Evolutionary conservation across 53 echinoderm and acorn worm genomes (phyloP).

Genomic region (Holothuria leucospilota): DNA sequence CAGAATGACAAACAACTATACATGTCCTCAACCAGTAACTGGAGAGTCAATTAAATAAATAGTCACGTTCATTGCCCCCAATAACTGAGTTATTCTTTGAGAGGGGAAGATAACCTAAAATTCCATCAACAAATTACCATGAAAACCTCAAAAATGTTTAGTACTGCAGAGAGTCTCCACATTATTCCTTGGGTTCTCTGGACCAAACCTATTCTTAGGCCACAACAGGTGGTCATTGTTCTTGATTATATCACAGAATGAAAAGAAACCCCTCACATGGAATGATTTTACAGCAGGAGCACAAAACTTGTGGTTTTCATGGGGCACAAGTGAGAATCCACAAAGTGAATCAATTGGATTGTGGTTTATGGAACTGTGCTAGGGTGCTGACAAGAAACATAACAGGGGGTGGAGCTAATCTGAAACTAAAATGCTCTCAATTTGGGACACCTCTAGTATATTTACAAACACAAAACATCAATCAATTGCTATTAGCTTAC

Average conservation of each 20-base stretch:
- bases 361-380: slow-evolving; percentile 2
- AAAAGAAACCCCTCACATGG: slow-evolving; percentile 5
- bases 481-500: no score
- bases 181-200: no score
- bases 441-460: no score
- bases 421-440: no score
- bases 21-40: no score
- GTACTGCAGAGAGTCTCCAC: no score
- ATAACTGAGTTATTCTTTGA: slow-evolving; percentile 1
- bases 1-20: no score
- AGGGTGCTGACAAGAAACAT: slow-evolving; percentile 8
- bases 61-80: slow-evolving; percentile 30
- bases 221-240: slow-evolving; percentile 23
- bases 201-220: background rate
- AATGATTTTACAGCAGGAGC: background rate
- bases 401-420: background rate
- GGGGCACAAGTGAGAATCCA: no score
- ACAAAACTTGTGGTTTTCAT: no score
- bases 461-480: no score
- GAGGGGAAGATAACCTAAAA: background rate
- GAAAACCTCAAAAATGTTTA: slow-evolving; percentile 36
- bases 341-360: no score
- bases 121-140: slow-evolving; percentile 41
- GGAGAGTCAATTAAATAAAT: background rate
- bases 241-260: background rate